phyloP scores from a whole-genome alignment of 2,888 invertebrate species.

The Sabellastarte sp. region DNA sequence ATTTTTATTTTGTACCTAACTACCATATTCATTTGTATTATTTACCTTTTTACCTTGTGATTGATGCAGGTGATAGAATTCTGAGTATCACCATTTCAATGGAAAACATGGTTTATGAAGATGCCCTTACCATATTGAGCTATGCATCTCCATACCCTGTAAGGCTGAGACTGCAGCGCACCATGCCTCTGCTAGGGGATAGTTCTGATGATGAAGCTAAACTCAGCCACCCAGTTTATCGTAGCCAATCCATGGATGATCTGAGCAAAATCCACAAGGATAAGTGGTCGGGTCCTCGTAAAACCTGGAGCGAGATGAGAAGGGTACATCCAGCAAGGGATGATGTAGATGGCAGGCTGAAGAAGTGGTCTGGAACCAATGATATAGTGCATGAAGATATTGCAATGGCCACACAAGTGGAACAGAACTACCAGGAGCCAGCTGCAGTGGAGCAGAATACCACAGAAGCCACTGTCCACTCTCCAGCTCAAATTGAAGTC shows the following conservation, averaged over 20 bases:
- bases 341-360: background rate
- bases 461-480: no score
- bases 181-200: conserved; percentile 2
- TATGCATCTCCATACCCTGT: conserved; percentile 81
- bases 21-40: no score
- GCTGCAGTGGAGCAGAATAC: background rate
- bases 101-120: conserved; percentile 84
- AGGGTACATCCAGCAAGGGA: background rate
- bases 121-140: conserved; percentile 83
- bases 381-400: background rate
- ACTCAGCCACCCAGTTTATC: conserved; percentile 68
- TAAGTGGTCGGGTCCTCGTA: background rate
- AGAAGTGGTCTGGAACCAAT: conserved; percentile 1
- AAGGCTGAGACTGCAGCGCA: conserved; percentile 61
- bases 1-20: no score
- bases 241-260: conserved; percentile 75
- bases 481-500: background rate
- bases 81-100: conserved; percentile 83
- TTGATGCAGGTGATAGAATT: conserved; percentile 90
- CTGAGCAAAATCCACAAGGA: conserved; percentile 66
- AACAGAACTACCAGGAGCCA: no score
- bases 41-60: no score
- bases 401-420: background rate
- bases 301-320: conserved; percentile 6
- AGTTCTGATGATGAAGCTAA: conserved; percentile 12